Conservation (phyloP, 1,140 invertebrate species). For the Cryptotermes secundus region DNA sequence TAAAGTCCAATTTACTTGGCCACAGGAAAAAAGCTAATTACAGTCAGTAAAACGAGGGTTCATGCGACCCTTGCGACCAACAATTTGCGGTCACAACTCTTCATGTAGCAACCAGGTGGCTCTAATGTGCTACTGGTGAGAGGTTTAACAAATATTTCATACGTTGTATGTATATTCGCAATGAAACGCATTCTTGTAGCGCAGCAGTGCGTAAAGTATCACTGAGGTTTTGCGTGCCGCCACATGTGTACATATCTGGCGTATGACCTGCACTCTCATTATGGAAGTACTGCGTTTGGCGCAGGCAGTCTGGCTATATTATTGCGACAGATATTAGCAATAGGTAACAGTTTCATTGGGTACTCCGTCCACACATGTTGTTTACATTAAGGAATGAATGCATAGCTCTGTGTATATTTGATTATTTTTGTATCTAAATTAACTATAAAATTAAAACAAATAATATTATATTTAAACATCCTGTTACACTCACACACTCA, state of each 20-base stretch:
- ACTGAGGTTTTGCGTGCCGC: background rate
- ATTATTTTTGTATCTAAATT: too few relatives aligned
- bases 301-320: background rate
- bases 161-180: background rate
- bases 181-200: background rate
- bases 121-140: conserved; percentile 10
- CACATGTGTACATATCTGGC: background rate
- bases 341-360: background rate
- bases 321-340: background rate
- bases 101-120: background rate
- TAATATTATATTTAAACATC: too few relatives aligned
- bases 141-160: background rate
- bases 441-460: too few relatives aligned
- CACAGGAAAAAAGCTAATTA: background rate
- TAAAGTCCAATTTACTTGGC: background rate
- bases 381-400: background rate
- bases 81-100: conserved; percentile 2
- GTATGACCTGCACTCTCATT: background rate
- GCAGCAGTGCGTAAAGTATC: background rate
- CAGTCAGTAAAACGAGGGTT: background rate
- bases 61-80: conserved; percentile 9
- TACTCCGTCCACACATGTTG: background rate
- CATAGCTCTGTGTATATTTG: too few relatives aligned
- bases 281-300: background rate
- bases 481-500: too few relatives aligned